Conservation (phyloP, 2,797 vertebrate species). For the Tokudaia muenninki region DNA sequence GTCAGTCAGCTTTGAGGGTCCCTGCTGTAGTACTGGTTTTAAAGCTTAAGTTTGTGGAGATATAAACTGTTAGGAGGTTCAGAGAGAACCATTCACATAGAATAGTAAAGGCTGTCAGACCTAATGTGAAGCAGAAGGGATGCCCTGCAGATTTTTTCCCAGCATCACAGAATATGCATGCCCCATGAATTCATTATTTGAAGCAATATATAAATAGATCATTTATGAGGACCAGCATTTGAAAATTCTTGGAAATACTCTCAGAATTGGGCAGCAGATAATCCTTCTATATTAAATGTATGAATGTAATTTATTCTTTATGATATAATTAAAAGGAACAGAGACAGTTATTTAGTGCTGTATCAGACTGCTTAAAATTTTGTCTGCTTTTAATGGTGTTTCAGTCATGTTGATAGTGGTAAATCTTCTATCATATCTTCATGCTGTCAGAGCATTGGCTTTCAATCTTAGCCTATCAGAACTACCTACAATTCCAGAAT, state of each 20-base stretch:
- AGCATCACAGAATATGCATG: not conserved
- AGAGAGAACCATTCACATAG: not conserved
- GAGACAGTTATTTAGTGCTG: slow-evolving; percentile 22
- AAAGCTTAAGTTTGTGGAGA: not conserved
- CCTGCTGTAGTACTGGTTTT: not conserved
- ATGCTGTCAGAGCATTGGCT: not conserved
- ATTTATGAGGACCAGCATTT: not conserved
- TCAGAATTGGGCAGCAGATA: slow-evolving; percentile 13
- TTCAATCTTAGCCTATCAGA: slow-evolving; percentile 1
- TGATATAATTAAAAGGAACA: slow-evolving; percentile 60
- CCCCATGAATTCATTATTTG: slow-evolving; percentile 13
- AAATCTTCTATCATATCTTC: not conserved
- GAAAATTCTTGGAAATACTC: slow-evolving; percentile 43
- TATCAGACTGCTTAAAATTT: slow-evolving; percentile 35
- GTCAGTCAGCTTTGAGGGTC: not conserved
- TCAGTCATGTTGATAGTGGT: not conserved
- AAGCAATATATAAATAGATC: slow-evolving; percentile 37
- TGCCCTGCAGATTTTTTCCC: not conserved
- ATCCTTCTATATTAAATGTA: slow-evolving; percentile 29
- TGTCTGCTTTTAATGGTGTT: slow-evolving; percentile 47
- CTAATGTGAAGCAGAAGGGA: not conserved
- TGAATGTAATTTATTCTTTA: slow-evolving; percentile 38
- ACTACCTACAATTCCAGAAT: slow-evolving; percentile 17
- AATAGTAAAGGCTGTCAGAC: not conserved
- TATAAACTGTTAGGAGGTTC: not conserved